Evolutionary conservation across 2,888 invertebrate genomes (phyloP).

Genomic region (Cinara cedri): DNA sequence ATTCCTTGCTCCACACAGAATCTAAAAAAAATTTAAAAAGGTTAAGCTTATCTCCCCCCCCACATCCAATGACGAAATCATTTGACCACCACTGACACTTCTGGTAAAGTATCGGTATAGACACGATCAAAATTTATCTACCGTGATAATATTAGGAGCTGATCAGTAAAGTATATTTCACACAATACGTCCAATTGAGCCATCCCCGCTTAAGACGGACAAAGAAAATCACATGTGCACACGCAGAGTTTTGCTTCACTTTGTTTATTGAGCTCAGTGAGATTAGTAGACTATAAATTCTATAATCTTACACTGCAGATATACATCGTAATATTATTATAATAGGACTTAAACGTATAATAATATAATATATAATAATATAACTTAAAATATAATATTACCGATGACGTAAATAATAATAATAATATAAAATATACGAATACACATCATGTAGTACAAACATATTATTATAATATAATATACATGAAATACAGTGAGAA

Average conservation of each 20-base stretch:
- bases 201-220: too few relatives aligned
- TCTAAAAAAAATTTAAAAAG: too few relatives aligned
- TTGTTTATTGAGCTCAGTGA: constrained; percentile 55
- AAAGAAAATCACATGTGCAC: neutral
- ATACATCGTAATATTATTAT: constrained; percentile 28
- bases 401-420: constrained; percentile 30
- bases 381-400: constrained; percentile 43
- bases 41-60: too few relatives aligned
- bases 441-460: neutral
- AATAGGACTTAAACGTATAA: constrained; percentile 43
- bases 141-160: too few relatives aligned
- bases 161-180: too few relatives aligned
- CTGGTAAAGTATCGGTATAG: too few relatives aligned
- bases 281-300: constrained; percentile 51
- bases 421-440: constrained; percentile 1
- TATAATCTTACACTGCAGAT: constrained; percentile 48
- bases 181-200: too few relatives aligned
- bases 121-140: too few relatives aligned
- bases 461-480: neutral
- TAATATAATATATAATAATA: constrained; percentile 24
- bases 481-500: neutral
- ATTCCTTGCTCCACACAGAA: too few relatives aligned
- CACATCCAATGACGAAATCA: too few relatives aligned
- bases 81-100: too few relatives aligned
- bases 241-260: constrained; percentile 32